Evolutionary conservation across 2,113 vertebrate genomes (phyloP).

Genomic region (Tonatia bakeri): DNA sequence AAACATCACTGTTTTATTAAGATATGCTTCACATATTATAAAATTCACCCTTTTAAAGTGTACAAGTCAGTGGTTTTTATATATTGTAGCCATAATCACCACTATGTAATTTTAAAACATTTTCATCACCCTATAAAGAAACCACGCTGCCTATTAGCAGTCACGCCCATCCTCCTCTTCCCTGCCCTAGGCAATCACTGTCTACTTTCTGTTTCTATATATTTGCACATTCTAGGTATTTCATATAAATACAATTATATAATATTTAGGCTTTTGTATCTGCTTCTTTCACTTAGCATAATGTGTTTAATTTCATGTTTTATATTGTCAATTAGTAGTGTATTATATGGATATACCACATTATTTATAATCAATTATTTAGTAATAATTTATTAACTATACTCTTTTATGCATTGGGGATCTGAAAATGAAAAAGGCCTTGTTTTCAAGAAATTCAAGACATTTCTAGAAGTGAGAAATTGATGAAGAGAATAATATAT

Average conservation of each 20-base stretch:
- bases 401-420: background rate
- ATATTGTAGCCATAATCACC: background rate
- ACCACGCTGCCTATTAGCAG: background rate
- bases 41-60: background rate
- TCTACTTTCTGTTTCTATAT: background rate
- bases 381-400: background rate
- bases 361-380: background rate
- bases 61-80: background rate
- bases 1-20: background rate
- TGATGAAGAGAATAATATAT: background rate
- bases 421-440: background rate
- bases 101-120: background rate
- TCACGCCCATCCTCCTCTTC: background rate
- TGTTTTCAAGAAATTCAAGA: constrained; percentile 10
- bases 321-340: background rate
- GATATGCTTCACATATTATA: background rate
- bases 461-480: background rate
- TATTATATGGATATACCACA: background rate
- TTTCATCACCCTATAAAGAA: background rate
- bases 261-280: background rate
- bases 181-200: background rate
- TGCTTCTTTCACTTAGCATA: background rate
- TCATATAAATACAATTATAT: background rate
- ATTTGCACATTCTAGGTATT: background rate
- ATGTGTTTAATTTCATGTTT: background rate